phyloP scores from a whole-genome alignment of 1,140 invertebrate species.

The Eupristina koningsbergeri region DNA sequence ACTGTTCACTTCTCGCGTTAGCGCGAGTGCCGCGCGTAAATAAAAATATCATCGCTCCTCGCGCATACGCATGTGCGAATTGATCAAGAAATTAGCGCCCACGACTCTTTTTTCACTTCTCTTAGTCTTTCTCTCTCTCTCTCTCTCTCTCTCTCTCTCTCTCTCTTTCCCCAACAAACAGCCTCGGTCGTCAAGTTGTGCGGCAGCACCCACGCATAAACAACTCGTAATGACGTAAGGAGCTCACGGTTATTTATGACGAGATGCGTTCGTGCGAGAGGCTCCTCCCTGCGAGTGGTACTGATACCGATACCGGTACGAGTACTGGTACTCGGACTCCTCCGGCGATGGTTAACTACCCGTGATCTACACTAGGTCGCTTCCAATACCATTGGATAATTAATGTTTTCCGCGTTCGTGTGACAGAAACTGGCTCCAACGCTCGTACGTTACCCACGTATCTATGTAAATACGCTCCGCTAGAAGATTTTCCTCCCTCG shows the following conservation, averaged over 20 bases:
- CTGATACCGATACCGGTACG: too few relatives aligned
- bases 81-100: constrained; percentile 4
- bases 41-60: neutral
- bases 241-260: constrained; percentile 45
- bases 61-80: neutral
- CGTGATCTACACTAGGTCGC: neutral
- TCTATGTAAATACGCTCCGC: constrained; percentile 13
- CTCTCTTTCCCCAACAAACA: neutral
- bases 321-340: too few relatives aligned
- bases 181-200: neutral
- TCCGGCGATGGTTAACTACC: neutral
- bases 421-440: neutral
- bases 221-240: constrained; percentile 42
- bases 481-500: constrained; percentile 2
- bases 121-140: neutral
- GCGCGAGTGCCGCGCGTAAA: neutral
- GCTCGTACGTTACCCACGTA: neutral
- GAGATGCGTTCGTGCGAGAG: constrained; percentile 18
- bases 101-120: neutral
- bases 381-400: constrained; percentile 24
- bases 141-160: neutral
- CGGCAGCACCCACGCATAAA: constrained; percentile 39
- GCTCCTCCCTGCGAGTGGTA: too few relatives aligned
- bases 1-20: too few relatives aligned
- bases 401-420: constrained; percentile 2